Base-by-base conservation (phyloP, 1,140 invertebrate species). In the Heterodera carotae region DNA sequence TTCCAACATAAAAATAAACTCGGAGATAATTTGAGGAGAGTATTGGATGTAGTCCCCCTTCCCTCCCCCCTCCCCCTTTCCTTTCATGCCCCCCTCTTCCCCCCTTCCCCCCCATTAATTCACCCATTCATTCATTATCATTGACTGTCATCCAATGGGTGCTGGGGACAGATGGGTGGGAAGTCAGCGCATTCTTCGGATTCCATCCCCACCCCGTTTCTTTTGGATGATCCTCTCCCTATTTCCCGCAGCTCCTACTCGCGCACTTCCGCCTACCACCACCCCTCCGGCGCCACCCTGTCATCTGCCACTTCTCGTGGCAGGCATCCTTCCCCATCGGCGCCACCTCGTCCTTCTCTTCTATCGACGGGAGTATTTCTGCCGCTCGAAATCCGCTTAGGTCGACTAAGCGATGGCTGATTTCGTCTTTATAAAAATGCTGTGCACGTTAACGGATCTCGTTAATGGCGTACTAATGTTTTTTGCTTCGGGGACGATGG, bases 321-420 rank as follows among this genome's bases (percentile, higher is more conserved):
- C 48, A 53, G 12, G 12, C 22, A 22, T 53, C 18, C 15, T 5
- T 18, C 12, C 48, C 48, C 48, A 18, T 22, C 48, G 48, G 48
- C 48, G 48, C 48, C 48, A 22, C 48, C 4, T 22, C 48, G 15
- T 22, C 48, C 48, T 18, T 22, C 48, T 22, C 48, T 22, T 18
- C 48, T 18, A 15, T 2, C 48, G 15, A 53, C 15, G 48, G 12
- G 48, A 53, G 18, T 22, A 53, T 53, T 53, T 53, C 48, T 53
- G 48, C 48, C 48, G 48, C 48, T 53, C 48, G 48, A 53, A 53
- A 53, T 53, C 48, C 48, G 48, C 48, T 53, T 53, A 53, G 48
- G 48, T 53, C 48, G 48, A 53, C 48, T 53, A 53, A 53, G 22
- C 15, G 4, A 18, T 18, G 15, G 48, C 48, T 53, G 48, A 53